Base-by-base conservation (phyloP, 2,797 vertebrate genomes). In the Cercopithecus petaurista region DNA sequence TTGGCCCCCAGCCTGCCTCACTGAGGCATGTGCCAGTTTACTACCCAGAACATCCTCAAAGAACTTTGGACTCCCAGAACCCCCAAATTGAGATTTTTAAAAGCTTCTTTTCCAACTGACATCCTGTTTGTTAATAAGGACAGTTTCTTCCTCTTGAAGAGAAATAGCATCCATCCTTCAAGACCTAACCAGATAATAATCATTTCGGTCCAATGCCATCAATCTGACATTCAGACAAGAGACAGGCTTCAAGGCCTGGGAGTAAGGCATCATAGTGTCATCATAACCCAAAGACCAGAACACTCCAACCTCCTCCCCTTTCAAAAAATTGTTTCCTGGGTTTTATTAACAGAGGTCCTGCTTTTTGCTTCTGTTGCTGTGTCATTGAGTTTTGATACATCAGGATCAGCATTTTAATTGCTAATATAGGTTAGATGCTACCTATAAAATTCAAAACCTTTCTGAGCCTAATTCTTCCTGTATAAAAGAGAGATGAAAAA, bases 401-500 rank as follows among this genome's bases (percentile, higher is more conserved):
- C 28, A 80, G 39, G 26, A 92, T 67, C 22, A 22, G 57, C 4
- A 75, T 76, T 86, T 70, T 28, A 88, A 70, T 75, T 95, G 21
- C 52, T 52, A 93, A 95, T 7, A 15, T 84, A 76, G 72, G 36
- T 50, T 67, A 85, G 50, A 93, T 93, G 85, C 30, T 46, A 59
- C 50, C 43, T 67, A 4, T 80, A 94, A 57, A 96, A 96, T 88
- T 90, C 36, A 76, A 96, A 90, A 76, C 30, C 13, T 36, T 41
- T 76, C 24, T 81, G 39, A 17, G 15, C 15, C 43, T 22, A 36
- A 59, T 89, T 70, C 46, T 88, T 88, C 30, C 22, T 88, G 22
- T 52, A 55, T 33, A 92, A 26, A 48, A 70, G 17, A 87, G n/a
- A 57, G 15, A 67, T n/a, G 52, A 55, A 92, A 92, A 85, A 92